Base-by-base conservation (phyloP, 2,888 invertebrate genomes). In the Phaonia tiefii region DNA sequence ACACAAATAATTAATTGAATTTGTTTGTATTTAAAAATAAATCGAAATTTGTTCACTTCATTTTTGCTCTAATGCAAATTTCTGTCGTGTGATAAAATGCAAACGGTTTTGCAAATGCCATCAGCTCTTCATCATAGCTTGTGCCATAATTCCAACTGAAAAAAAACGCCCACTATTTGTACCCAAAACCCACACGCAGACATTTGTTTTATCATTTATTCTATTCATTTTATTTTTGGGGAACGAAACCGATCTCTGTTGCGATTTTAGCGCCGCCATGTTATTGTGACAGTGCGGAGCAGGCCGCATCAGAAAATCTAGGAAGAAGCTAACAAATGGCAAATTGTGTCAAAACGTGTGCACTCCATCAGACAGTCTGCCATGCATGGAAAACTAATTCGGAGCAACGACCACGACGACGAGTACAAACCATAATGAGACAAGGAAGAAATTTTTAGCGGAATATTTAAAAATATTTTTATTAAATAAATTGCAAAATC, bases 251-350 rank as follows among this genome's bases (percentile, higher is more conserved):
- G 17, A 22, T 54, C 25, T 8, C 13, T 4, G 4, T 1, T 25
- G 25, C 54, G 25, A 54, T 54, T 22, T 54, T 54, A 54, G 54
- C 54, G 54, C 54, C 54, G 25, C 54, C 22, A 25, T 54, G 22
- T 3, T 31, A 31, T 3, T 51, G 22, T 4, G 17, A 51, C 51
- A 22, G 22, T 51, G 51, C 20, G 17, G 1, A 31, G 3, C 22
- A 51, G 4, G 15, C 15, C n/a, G 15, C 46, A 46, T 2, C n/a
- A 17, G 7, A 20, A 15, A 20, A 49, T 17, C 20, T 49, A 20
- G 8, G 49, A 49, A 8, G 8, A 20, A 31, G 3, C 31, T 31
- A 3, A 31, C n/a, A n/a, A n/a, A n/a, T n/a, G n/a, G 31, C 31
- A 31, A 31, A 31, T 3, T 5, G 31, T 31, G 31, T 31, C 3